Percentiles rank a stretch among this genome's conserved stretches.
Evolutionary conservation across 2,888 invertebrate species (phyloP).

Genomic region (Torymus auratus): DNA sequence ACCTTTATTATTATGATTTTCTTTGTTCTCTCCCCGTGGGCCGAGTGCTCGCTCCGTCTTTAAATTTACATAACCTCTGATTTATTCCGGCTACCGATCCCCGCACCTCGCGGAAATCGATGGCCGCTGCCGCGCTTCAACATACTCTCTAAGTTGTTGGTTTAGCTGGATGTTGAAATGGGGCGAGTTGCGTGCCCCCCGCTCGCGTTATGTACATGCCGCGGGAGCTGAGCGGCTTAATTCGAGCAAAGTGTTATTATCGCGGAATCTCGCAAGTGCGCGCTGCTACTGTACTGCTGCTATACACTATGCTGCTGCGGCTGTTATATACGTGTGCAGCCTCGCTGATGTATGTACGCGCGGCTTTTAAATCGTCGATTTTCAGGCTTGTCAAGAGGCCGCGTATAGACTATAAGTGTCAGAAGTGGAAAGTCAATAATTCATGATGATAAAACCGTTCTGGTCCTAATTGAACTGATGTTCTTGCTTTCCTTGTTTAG

Average conservation of each 20-base stretch:
- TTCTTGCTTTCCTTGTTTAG: not conserved
- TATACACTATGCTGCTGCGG: not conserved
- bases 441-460: slow-evolving; percentile 15
- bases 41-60: slow-evolving; percentile 10
- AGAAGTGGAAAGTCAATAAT: slow-evolving; percentile 2
- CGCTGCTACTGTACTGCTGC: not conserved
- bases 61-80: slow-evolving; percentile 47
- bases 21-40: slow-evolving; percentile 48
- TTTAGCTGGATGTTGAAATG: slow-evolving; percentile 21
- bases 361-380: slow-evolving; percentile 39
- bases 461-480: not conserved
- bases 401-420: not conserved
- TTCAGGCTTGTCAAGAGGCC: slow-evolving; percentile 7
- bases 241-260: slow-evolving; percentile 43
- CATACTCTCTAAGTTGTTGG: slow-evolving; percentile 42
- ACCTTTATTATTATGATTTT: slow-evolving; percentile 44
- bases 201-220: not conserved
- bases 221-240: slow-evolving; percentile 26
- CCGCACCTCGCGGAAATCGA: slow-evolving; percentile 32
- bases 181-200: not conserved
- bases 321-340: not conserved
- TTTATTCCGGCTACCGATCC: slow-evolving; percentile 32
- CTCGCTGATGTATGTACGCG: not conserved
- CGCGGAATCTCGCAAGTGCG: slow-evolving; percentile 41
- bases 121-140: slow-evolving; percentile 20